phyloP scores from a whole-genome alignment of 2,888 invertebrate genomes.

The Oconnorella tubifera region DNA sequence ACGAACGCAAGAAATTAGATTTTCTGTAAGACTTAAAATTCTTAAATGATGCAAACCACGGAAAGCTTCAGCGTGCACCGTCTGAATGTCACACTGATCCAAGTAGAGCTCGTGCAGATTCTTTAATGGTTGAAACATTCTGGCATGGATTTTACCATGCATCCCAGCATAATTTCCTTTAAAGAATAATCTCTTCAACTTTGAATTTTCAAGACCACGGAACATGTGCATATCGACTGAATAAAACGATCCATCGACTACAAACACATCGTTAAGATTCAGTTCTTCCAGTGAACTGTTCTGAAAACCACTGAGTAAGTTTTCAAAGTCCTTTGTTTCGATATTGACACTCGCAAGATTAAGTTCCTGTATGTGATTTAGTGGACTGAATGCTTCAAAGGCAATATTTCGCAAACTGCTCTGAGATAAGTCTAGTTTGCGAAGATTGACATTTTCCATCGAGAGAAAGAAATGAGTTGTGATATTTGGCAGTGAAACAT shows the following conservation, averaged over 20 bases:
- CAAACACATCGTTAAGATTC: conserved; percentile 22
- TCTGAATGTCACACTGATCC: conserved; percentile 20
- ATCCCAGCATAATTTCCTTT: conserved; percentile 24
- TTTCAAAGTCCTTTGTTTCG: conserved; percentile 3
- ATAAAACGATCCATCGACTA: background rate
- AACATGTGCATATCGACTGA: conserved; percentile 15
- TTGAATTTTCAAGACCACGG: conserved; percentile 14
- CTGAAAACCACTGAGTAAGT: conserved; percentile 18
- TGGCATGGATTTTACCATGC: conserved; percentile 15
- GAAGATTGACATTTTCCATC: conserved; percentile 5
- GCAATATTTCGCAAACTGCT: conserved; percentile 4
- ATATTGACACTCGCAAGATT: conserved; percentile 14
- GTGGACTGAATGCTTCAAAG: conserved; percentile 11
- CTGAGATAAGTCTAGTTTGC: conserved; percentile 17
- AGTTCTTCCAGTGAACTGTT: conserved; percentile 19
- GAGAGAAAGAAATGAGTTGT: conserved; percentile 12
- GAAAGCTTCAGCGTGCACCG: conserved; percentile 19
- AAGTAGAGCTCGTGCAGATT: conserved; percentile 18
- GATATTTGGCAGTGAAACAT: background rate
- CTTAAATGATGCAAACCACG: conserved; percentile 16
- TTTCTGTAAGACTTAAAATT: conserved; percentile 14
- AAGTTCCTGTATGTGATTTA: conserved; percentile 10
- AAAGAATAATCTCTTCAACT: conserved; percentile 16
- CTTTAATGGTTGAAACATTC: conserved; percentile 18
- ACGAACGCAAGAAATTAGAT: conserved; percentile 16